Base-by-base conservation (phyloP, 2,888 invertebrate genomes). In the Bellardia pandia region DNA sequence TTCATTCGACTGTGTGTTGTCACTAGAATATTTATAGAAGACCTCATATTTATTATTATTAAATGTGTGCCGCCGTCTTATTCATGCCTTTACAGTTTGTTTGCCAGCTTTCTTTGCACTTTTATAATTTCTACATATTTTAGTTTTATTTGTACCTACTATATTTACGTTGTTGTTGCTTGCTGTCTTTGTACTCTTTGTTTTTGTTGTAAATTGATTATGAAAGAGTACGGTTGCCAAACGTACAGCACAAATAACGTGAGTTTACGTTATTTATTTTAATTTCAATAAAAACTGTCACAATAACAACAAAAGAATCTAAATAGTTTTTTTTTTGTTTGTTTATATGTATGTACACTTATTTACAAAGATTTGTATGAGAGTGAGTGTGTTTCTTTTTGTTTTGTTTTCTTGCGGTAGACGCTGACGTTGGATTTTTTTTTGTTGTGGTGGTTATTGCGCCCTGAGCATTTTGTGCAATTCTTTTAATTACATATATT, bases 371-470 rank as follows among this genome's bases (percentile, higher is more conserved):
- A 48, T 74, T 66, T 71, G 53, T 33, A 45, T 68, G 81, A 40
- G 33, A 23, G 79, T 62, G 69, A 60, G n/a, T 33, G 11, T 69
- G 33, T 76, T 76, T 58, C 60, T 71, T 51, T 71, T 33, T 45
- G 11, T 66, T 60, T 60, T 60, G 13, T 30, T 40, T 58, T 58
- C 40, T 40, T 69, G 45, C 8, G 23, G 53, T 72, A 77, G 83
- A 83, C 83, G 71, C 64, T 77, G 77, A 77, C 77, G 76, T 76
- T 77, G 42, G 68, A 68, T 42, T 71, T 76, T 83, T 83, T 71
- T 14, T 62, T 62, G 8, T 69, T 51, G n/a, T 79, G 71, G 30
- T 82, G 58, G 58, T 40, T 71, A 51, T 51, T 37, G 37, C 6
- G 37, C 37, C 37, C 30, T 30, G 62, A 69, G 30, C 37, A 60